phyloP scores from a whole-genome alignment of 1,140 invertebrate species.

The Calosoma granatense region DNA sequence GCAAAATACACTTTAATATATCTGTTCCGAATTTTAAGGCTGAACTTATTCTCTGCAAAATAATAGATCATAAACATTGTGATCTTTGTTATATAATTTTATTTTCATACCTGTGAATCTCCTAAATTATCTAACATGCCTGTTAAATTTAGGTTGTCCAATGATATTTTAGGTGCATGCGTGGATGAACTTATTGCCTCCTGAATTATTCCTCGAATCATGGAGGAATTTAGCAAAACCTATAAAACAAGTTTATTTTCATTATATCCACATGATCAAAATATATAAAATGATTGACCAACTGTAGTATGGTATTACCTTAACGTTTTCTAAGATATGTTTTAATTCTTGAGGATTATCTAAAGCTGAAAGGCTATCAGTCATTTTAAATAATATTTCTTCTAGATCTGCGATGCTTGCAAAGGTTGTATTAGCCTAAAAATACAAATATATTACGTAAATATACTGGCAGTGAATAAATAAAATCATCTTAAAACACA shows the following conservation, averaged over 20 bases:
- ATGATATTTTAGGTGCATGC: constrained; percentile 13
- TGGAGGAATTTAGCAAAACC: not conserved
- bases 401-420: constrained; percentile 41
- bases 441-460: constrained; percentile 14
- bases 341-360: constrained; percentile 37
- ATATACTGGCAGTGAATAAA: not conserved
- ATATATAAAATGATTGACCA: constrained; percentile 26
- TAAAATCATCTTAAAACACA: too few species aligned
- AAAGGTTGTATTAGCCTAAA: constrained; percentile 46
- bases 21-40: constrained; percentile 31
- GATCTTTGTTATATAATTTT: too few species aligned
- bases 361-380: constrained; percentile 36
- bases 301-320: constrained; percentile 17
- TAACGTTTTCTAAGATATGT: constrained; percentile 36
- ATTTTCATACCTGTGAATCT: constrained; percentile 33
- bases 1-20: constrained; percentile 47
- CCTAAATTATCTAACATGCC: constrained; percentile 31
- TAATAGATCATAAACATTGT: not conserved
- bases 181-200: not conserved
- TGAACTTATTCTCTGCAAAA: constrained; percentile 26
- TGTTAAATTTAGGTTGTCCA: constrained; percentile 30
- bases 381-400: constrained; percentile 37
- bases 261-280: constrained; percentile 13
- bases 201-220: constrained; percentile 22
- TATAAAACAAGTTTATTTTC: constrained; percentile 1